These are phyloP conservation scores for Furcifer pardalis DNA, from an alignment of 2,797 vertebrate genomes.

Conservation along the genomic window DNA sequence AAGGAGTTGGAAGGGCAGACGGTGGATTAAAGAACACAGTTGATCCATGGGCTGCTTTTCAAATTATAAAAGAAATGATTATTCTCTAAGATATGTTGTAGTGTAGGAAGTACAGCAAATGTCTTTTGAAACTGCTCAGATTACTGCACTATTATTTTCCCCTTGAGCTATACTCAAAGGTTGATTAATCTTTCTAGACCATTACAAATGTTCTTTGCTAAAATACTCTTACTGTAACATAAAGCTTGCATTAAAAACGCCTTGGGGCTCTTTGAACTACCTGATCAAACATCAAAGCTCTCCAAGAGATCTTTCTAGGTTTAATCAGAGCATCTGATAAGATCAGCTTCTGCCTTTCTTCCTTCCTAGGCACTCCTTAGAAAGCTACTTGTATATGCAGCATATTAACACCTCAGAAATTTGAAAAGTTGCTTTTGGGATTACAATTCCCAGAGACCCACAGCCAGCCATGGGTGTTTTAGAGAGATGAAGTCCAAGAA, in stretches of 20 bases:
- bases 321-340: too few species aligned
- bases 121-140: not conserved
- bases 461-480: too few species aligned
- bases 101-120: not conserved
- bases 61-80: not conserved
- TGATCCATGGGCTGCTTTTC: not conserved
- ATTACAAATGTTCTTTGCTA: not conserved
- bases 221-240: not conserved
- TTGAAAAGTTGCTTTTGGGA: too few species aligned
- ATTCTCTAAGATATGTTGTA: not conserved
- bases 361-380: not conserved
- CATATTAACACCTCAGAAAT: not conserved
- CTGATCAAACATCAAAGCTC: not conserved
- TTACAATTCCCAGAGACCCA: too few species aligned
- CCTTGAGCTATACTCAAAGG: not conserved
- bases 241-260: too few species aligned
- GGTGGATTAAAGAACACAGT: too few species aligned
- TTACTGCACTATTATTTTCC: not conserved
- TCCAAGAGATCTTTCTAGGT: not conserved
- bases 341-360: not conserved
- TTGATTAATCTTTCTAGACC: not conserved
- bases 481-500: too few species aligned
- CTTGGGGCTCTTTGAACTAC: not conserved
- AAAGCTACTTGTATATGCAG: not conserved
- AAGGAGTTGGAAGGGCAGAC: not conserved